Evolutionary conservation across 2,888 invertebrate species (phyloP).

Genomic region (Pollenia amentaria): DNA sequence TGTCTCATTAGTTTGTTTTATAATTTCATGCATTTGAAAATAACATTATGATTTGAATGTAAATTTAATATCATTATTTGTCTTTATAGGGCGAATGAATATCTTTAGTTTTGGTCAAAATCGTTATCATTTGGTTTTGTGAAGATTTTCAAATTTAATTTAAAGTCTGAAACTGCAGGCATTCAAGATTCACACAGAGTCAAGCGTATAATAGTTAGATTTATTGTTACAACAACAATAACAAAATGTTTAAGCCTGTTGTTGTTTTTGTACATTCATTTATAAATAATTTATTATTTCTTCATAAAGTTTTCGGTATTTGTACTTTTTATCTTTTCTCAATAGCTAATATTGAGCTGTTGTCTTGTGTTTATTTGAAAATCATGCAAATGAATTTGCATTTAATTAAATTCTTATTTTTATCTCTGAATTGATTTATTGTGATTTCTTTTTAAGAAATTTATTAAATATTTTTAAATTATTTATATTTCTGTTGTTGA

Average conservation of each 20-base stretch:
- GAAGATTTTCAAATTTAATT: conserved; percentile 32
- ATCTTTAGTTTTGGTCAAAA: background rate
- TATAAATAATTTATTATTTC: conserved; percentile 53
- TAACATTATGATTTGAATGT: background rate
- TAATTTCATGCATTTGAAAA: conserved; percentile 25
- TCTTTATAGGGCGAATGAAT: background rate
- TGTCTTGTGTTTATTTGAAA: conserved; percentile 49
- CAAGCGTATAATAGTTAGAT: background rate
- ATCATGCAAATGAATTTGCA: conserved; percentile 69
- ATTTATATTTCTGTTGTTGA: conserved; percentile 1
- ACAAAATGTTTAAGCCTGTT: conserved; percentile 22
- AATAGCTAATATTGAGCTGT: conserved; percentile 41
- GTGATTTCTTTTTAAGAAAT: conserved; percentile 36
- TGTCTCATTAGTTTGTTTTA: conserved; percentile 37
- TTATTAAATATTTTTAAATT: background rate
- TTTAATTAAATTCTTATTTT: conserved; percentile 66
- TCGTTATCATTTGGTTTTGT: conserved; percentile 19
- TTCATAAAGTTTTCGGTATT: background rate
- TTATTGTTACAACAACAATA: background rate
- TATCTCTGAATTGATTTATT: conserved; percentile 64
- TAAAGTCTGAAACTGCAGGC: conserved; percentile 47
- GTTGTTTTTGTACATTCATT: conserved; percentile 42
- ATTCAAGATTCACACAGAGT: conserved; percentile 30
- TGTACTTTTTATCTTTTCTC: conserved; percentile 13
- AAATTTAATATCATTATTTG: conserved; percentile 37